A percentile compares a stretch with the other conserved stretches of the same genome.
These are phyloP conservation scores for Heterohyrax brucei DNA, from an alignment of 2,797 vertebrate genomes.

Conservation along the genomic window DNA sequence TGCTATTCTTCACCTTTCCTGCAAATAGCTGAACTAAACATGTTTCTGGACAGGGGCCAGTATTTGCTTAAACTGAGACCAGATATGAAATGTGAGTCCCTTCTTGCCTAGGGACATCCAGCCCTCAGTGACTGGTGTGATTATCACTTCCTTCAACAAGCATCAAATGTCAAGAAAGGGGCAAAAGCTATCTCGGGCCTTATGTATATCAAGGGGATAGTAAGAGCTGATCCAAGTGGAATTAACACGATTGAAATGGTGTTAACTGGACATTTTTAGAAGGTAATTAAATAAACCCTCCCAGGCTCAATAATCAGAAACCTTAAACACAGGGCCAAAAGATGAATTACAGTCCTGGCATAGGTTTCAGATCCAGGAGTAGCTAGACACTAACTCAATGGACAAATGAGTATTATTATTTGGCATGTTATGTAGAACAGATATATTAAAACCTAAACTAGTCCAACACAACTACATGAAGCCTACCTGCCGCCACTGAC, in stretches of 20 bases:
- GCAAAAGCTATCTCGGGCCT: neutral
- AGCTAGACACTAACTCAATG: neutral
- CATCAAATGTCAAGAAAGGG: slow-evolving; percentile 22
- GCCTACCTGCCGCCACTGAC: too few relatives aligned
- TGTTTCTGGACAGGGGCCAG: slow-evolving; percentile 2
- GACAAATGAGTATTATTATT: neutral
- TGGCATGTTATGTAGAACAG: slow-evolving; percentile 10
- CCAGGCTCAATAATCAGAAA: neutral
- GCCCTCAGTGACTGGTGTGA: neutral
- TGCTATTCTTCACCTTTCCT: slow-evolving; percentile 19
- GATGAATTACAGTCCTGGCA: neutral
- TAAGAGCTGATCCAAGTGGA: slow-evolving; percentile 14
- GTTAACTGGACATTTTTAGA: slow-evolving; percentile 48
- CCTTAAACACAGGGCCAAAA: neutral
- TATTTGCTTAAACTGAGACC: neutral
- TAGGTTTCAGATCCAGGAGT: neutral
- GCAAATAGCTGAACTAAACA: slow-evolving; percentile 52
- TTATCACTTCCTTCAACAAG: neutral
- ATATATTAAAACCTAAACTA: slow-evolving; percentile 14
- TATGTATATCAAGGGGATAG: neutral
- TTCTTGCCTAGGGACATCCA: neutral
- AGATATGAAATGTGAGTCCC: slow-evolving; percentile 26
- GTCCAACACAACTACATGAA: too few relatives aligned
- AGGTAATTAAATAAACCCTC: slow-evolving; percentile 56
- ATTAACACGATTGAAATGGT: slow-evolving; percentile 2